These are phyloP conservation scores for Apodemus agrarius DNA, from an alignment of 2,797 vertebrate genomes.

Conservation along the genomic window DNA sequence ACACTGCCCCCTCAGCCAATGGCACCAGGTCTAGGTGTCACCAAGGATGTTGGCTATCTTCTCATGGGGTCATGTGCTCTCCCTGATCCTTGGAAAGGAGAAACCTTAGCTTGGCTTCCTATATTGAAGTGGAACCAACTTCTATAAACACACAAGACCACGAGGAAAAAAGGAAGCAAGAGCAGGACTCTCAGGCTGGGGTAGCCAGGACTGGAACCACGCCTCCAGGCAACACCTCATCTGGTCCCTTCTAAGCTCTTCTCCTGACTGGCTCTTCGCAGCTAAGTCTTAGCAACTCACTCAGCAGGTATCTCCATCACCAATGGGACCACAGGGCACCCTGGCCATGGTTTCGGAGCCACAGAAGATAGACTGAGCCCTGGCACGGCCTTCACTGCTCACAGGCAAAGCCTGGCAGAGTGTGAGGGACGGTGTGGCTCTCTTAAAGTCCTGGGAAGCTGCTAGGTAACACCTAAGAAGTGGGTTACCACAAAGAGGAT, in stretches of 20 bases:
- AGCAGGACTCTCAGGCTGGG: background rate
- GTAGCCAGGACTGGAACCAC: background rate
- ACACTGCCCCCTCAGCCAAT: fast-evolving
- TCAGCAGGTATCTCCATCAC: background rate
- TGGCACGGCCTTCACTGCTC: background rate
- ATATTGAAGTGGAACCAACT: background rate
- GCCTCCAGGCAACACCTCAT: background rate
- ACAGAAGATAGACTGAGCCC: background rate
- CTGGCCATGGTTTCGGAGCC: background rate
- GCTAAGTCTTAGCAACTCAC: background rate
- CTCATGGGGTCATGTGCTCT: background rate
- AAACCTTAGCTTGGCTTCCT: background rate
- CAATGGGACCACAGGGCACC: background rate
- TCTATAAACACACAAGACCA: background rate
- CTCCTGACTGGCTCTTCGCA: background rate
- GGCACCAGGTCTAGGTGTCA: background rate
- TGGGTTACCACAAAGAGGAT: background rate
- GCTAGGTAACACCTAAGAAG: background rate
- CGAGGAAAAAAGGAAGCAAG: background rate
- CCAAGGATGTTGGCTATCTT: background rate
- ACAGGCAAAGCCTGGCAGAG: background rate
- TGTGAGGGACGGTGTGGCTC: background rate
- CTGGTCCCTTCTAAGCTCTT: background rate
- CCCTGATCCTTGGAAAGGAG: background rate
- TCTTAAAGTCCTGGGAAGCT: background rate